Base-by-base conservation (phyloP, 2,888 invertebrate species). In the Hemistola chrysoprasaria region DNA sequence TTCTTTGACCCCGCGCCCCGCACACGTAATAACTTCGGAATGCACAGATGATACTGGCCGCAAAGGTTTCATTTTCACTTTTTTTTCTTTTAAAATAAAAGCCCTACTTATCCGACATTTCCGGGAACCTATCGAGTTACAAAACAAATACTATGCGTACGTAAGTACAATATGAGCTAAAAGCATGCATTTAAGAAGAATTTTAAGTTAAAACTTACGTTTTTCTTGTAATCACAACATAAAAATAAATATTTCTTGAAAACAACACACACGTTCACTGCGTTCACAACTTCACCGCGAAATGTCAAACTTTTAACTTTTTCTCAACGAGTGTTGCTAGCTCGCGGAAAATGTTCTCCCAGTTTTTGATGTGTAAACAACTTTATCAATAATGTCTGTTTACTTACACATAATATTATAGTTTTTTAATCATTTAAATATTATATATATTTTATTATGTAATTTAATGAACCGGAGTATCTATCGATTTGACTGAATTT, bases 251-350 rank as follows among this genome's bases (percentile, higher is more conserved):
- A 64, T 68, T 30, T 34, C 65, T 69, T 62, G 51, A 62, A 65
- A 74, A 78, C 64, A 63, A 73, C 79, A 84, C 78, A 74, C 83
- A 84, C 87, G 86, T 81, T 79, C 85, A 85, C 85, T 76, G 42
- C 56, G 63, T 59, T 64, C 78, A 82, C 83, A 54, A 82, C 72
- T 80, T 59, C 67, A 81, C 78, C 71, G 75, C 71, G 71, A 76
- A 81, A 79, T 84, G 85, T 82, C 81, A 80, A 79, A 75, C 63
- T 32, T 71, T 66, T 60, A 78, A 76, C 62, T 41, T 67, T 64
- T 55, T 63, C 50, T 57, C 53, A 34, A 32, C 40, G 47, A 40
- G 75, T 78, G 82, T 80, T 78, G 77, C 82, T 59, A 65, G 56
- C 39, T 37, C 47, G 3, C 9, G 33, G 8, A 43, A 46, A 40